Evolutionary conservation across 2,888 invertebrate genomes (phyloP).

Genomic region (Amorpha juglandis): DNA sequence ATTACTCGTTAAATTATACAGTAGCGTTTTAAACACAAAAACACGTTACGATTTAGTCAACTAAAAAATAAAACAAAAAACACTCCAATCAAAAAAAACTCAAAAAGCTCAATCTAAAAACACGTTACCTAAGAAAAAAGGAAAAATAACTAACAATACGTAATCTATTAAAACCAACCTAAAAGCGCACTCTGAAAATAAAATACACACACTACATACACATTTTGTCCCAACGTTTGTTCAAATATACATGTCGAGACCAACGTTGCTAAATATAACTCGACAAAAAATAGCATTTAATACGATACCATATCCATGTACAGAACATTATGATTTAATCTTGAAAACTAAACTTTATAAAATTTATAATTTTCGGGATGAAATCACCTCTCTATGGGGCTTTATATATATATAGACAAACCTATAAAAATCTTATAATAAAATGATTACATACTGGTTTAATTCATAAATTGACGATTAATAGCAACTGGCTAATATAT

Average conservation of each 20-base stretch:
- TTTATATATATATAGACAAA: no score
- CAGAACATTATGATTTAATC: no score
- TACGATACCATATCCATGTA: slow-evolving; percentile 6
- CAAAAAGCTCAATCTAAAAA: slow-evolving; percentile 48
- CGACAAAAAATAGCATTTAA: slow-evolving; percentile 6
- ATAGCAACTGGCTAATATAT: no score
- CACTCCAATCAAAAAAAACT: slow-evolving; percentile 37
- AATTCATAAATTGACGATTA: no score
- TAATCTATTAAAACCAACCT: slow-evolving; percentile 46
- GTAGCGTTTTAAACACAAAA: not conserved
- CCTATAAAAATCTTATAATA: no score
- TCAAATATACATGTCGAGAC: slow-evolving; percentile 24
- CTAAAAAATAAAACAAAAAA: slow-evolving; percentile 19
- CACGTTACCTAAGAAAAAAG: slow-evolving; percentile 47
- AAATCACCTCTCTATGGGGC: no score
- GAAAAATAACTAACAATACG: slow-evolving; percentile 48
- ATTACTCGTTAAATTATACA: not conserved
- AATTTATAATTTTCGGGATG: not conserved
- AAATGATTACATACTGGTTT: no score
- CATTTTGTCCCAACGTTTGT: slow-evolving; percentile 40
- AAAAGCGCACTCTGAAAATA: slow-evolving; percentile 48
- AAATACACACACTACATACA: slow-evolving; percentile 52
- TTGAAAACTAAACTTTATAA: not conserved
- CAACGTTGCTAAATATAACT: not conserved
- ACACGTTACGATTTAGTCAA: slow-evolving; percentile 22